Evolutionary conservation across 1,140 invertebrate species (phyloP), one percentile per base, ranked within the genome.

Genomic region (Idris sp.): DNA sequence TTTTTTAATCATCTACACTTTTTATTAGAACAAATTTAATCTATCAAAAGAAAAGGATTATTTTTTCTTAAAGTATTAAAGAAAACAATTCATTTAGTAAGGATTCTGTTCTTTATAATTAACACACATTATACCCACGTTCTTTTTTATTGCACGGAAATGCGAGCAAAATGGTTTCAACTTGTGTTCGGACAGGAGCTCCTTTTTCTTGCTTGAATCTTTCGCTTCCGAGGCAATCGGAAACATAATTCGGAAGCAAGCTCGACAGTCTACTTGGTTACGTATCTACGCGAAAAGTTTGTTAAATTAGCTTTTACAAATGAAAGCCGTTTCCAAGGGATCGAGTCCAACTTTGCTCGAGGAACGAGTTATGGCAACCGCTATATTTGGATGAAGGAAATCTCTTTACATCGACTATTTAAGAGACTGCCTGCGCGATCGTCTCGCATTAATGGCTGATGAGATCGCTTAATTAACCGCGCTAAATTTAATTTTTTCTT

Each of bases 251-350:
- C 54, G 64, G n/a, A n/a, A n/a, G n/a, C 62, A 36, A 62, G 33
- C 62, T 67, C 48, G 40, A 48, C 41, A 56, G 56, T 62, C 62
- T 67, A 26, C 53, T 54, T 35, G 46, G 51, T 26, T 72, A 64
- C 67, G 74, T 79, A 77, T 73, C 62, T 48, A 62, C 68, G 77
- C 78, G 79, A 81, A 84, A 84, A 84, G 81, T 86, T 84, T 59
- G 77, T 74, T 76, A 80, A 85, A 84, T 86, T 84, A 86, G 80
- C 82, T 86, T 83, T 83, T 80, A 83, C 84, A 83, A 85, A 85
- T 84, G 80, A 84, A 83, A 85, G 67, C 77, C 71, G 69, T 79
- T 78, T 74, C 71, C 59, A 25, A 61, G 38, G 35, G 38, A 71
- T 64, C 31, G 49, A 44, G 26, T 46, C 26, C 40, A 81, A 82